phyloP scores from a whole-genome alignment of 2,113 vertebrate genomes.

The Probosciger aterrimus region DNA sequence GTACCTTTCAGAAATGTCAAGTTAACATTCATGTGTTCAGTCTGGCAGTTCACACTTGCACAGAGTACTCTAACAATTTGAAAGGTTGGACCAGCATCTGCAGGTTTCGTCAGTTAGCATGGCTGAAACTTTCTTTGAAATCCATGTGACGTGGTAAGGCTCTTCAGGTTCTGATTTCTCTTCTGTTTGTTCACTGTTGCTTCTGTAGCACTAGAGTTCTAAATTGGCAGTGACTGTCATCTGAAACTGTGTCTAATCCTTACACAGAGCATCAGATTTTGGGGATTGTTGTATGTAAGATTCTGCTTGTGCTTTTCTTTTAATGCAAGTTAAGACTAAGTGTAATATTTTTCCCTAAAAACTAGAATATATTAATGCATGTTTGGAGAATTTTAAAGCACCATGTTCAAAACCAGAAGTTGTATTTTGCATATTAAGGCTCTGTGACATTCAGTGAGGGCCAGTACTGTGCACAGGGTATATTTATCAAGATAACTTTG shows the following conservation, averaged over 20 bases:
- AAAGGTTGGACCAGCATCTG: constrained; percentile 57
- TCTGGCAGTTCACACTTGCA: constrained; percentile 70
- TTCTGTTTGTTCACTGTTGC: constrained; percentile 54
- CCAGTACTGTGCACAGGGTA: constrained; percentile 67
- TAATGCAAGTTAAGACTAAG: constrained; percentile 67
- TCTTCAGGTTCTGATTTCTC: constrained; percentile 44
- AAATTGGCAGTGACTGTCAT: constrained; percentile 60
- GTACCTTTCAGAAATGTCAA: constrained; percentile 81
- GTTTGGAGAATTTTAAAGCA: constrained; percentile 74
- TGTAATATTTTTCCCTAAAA: constrained; percentile 72
- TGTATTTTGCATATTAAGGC: constrained; percentile 81
- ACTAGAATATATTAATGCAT: constrained; percentile 78
- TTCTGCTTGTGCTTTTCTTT: constrained; percentile 69
- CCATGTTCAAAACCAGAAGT: constrained; percentile 71
- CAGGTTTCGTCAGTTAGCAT: constrained; percentile 67
- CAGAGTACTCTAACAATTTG: constrained; percentile 65
- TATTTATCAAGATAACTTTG: constrained; percentile 80
- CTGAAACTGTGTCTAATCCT: constrained; percentile 53
- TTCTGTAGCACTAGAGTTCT: constrained; percentile 67
- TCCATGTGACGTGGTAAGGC: constrained; percentile 37
- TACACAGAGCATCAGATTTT: constrained; percentile 50
- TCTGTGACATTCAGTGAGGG: constrained; percentile 71
- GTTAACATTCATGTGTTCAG: constrained; percentile 66
- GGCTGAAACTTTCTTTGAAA: constrained; percentile 63
- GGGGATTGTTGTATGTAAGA: constrained; percentile 62